These are phyloP conservation scores for Poecilia wingei DNA, from an alignment of 2,797 vertebrate species.

Conservation along the genomic window DNA sequence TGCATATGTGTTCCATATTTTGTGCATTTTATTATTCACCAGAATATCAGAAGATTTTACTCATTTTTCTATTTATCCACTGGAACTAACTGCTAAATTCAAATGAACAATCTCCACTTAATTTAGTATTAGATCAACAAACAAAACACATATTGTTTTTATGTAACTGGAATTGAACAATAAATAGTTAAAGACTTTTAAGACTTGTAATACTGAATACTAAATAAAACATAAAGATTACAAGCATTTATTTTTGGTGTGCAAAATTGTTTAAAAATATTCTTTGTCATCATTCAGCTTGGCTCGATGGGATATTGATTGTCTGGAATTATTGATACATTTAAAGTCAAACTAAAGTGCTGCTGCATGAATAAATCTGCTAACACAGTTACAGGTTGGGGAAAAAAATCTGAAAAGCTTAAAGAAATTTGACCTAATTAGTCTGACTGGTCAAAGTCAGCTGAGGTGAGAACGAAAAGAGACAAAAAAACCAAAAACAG, in stretches of 20 bases:
- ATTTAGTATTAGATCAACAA: not conserved
- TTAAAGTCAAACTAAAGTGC: not conserved
- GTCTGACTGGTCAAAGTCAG: too few species aligned
- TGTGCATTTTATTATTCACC: not conserved
- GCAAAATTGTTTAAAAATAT: not conserved
- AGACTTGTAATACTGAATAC: too few species aligned
- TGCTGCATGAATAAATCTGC: not conserved
- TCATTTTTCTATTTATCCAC: not conserved
- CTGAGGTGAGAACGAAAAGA: too few species aligned
- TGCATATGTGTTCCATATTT: not conserved
- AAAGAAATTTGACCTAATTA: not conserved
- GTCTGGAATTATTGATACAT: not conserved
- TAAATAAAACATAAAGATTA: not conserved
- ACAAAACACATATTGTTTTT: not conserved
- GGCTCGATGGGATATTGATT: not conserved
- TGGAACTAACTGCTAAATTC: not conserved
- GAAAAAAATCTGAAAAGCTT: not conserved
- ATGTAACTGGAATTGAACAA: not conserved
- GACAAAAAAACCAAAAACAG: too few species aligned
- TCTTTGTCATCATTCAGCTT: not conserved
- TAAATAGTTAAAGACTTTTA: not conserved
- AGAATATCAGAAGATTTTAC: not conserved
- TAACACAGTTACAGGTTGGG: not conserved
- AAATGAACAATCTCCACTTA: not conserved
- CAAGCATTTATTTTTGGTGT: not conserved